Percentiles rank a stretch among this genome's conserved stretches.
Evolutionary conservation across 92 coral and sea anemone genomes (phyloP).

Genomic region (Plumapathes pennacea): DNA sequence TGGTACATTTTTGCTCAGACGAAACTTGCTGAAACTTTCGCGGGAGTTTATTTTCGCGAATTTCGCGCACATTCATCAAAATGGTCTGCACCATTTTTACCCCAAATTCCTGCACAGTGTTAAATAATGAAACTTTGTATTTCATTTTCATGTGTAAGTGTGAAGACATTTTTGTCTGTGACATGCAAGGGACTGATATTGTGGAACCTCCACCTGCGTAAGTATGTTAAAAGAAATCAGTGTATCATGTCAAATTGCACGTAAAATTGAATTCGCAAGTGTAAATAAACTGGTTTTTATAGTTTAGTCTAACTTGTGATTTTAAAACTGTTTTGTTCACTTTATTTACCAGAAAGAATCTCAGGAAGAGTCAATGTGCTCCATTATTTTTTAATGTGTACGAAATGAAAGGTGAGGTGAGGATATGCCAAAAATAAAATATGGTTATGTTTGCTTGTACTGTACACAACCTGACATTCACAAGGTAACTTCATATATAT

Average conservation of each 20-base stretch:
- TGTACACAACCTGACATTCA: no score
- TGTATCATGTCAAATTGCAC: no score
- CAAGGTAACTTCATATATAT: no score
- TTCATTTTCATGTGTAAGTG: constrained; percentile 38
- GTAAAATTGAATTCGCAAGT: no score
- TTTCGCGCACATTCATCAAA: background rate
- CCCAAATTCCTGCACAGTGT: background rate
- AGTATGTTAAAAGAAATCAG: no score
- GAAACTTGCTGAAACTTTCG: no score
- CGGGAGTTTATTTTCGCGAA: no score
- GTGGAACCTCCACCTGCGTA: constrained; percentile 74
- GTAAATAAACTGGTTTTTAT: no score
- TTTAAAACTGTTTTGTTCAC: background rate
- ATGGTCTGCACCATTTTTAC: background rate
- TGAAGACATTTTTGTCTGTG: constrained; percentile 82
- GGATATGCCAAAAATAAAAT: no score
- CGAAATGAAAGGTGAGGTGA: constrained; percentile 68
- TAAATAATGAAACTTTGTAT: background rate
- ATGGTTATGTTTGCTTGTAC: no score
- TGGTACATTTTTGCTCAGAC: no score
- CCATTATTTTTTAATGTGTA: constrained; percentile 90
- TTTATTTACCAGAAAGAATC: constrained; percentile 54
- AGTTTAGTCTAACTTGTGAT: no score
- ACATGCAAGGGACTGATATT: constrained; percentile 69
- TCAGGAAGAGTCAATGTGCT: constrained; percentile 83